Base-by-base conservation (phyloP, 1,140 invertebrate genomes). In the Nixonia krombeini region DNA sequence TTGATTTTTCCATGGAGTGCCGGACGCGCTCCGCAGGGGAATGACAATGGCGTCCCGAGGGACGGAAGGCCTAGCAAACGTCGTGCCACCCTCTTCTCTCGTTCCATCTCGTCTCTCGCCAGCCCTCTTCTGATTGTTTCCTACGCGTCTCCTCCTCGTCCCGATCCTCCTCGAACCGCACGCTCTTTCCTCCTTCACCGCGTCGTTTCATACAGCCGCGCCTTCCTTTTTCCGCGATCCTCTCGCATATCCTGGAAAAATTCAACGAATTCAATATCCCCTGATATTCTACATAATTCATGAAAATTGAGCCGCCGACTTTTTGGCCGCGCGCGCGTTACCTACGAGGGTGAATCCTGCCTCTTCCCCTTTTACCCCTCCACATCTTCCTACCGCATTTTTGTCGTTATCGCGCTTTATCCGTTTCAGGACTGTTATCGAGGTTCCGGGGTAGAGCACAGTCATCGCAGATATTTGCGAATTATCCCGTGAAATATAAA, bases 211-310 rank as follows among this genome's bases (percentile, higher is more conserved):
- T 40, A 29, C 38, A 49, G 42, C 26, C 42, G 29, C 25, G 35
- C 42, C 47, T 12, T 63, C 41, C 53, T 35, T 28, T 44, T 41
- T 41, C 57, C 38, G 15, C 63, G 47, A 59, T 67, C 52, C 52
- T 47, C 57, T 59, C 68, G 46, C 44, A 56, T 51, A 64, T 68
- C 50, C 64, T 71, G 72, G 56, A 76, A 82, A 80, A 83, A 79
- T 78, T 78, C 49, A 68, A 70, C 61, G 66, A 82, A 85, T 82
- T 83, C 78, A 79, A 82, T 83, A 80, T 78, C 61, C 70, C 75
- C 64, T 75, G 63, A 76, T 74, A 72, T 78, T 75, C 76, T 82
- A 77, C 79, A 81, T 82, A 82, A 81, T 83, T 82, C 78, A 82
- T 82, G 76, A 81, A 81, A 83, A 81, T 81, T 82, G 75, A 80